Base-by-base conservation (phyloP, 2,113 vertebrate species). In the Pachypanchax playfairii region DNA sequence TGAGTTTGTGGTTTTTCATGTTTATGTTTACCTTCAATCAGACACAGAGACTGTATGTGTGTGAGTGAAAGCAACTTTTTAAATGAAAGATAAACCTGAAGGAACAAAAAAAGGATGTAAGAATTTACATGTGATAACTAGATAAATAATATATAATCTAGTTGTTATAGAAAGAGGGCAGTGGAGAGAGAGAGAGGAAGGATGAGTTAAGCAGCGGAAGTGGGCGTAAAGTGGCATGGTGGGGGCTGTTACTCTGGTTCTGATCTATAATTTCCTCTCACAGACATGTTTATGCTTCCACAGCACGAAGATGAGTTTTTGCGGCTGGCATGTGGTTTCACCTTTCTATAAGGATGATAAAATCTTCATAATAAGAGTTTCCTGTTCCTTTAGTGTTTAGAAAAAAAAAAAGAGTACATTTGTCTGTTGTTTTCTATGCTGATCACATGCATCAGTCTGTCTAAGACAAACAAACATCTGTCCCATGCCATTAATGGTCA, bases 1-100 rank as follows among this genome's bases (percentile, higher is more conserved):
- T 82, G 79, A 84, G 58, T 71, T 71, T 9, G 47, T 84, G 72
- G 35, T 66, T 81, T 71, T 26, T 73, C 67, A 38, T 64, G 58
- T 63, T 75, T 49, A 49, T 38, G 18, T 55, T 58, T 66, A 44
- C 29, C 6, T 13, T 50, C 5, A 20, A 13, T 15, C 6, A 22
- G 47, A 42, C 22, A 13, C 10, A 41, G 3, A 33, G 10, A 35
- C 2, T 24, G 11, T 22, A 1, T 26, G 18, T 56, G 36, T 33
- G 14, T 53, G 36, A 65, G 28, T 52, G 13, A 18, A 10, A 74
- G 33, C n/a, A n/a, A 60, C 39, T 13, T 1, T 25, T 20, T 26
- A 38, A 41, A 42, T 18, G 20, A 42, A 42, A 33, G 28, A 5
- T 9, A 13, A 6, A 53, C 3, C n/a, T n/a, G 18, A 15, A 10